phyloP scores from a whole-genome alignment of 2,888 invertebrate species.

The Rhodophaea formosa region DNA sequence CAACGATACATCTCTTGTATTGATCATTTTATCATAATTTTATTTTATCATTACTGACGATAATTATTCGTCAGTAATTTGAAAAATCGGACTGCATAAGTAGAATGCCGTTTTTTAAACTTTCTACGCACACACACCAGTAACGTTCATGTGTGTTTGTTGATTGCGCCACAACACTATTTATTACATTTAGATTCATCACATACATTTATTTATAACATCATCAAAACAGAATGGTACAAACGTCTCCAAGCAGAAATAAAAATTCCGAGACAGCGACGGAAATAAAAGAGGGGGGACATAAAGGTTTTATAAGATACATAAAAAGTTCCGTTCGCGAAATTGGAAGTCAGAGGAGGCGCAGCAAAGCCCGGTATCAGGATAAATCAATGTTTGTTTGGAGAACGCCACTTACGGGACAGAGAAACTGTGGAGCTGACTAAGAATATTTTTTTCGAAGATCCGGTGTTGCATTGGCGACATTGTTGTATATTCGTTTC shows the following conservation, averaged over 20 bases:
- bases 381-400: conserved; percentile 79
- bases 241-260: conserved; percentile 8
- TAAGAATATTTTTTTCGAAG: too few relatives aligned
- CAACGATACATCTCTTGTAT: too few relatives aligned
- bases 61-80: too few relatives aligned
- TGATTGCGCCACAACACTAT: neutral
- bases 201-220: neutral
- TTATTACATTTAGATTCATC: neutral
- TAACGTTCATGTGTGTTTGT: too few relatives aligned
- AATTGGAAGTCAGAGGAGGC: conserved; percentile 70
- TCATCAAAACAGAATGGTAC: neutral
- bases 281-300: conserved; percentile 34
- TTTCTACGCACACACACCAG: too few relatives aligned
- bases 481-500: too few relatives aligned
- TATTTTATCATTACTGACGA: too few relatives aligned
- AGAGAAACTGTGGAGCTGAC: conserved; percentile 45
- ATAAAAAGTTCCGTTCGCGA: conserved; percentile 71
- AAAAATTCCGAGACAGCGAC: conserved; percentile 19
- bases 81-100: too few relatives aligned
- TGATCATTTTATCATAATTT: too few relatives aligned
- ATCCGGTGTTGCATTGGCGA: too few relatives aligned
- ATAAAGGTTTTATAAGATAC: conserved; percentile 73
- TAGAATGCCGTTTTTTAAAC: too few relatives aligned
- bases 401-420: conserved; percentile 64
- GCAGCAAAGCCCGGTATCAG: conserved; percentile 72